Conservation (phyloP, 2,888 invertebrate genomes). For the Muschampia plurimacula region DNA sequence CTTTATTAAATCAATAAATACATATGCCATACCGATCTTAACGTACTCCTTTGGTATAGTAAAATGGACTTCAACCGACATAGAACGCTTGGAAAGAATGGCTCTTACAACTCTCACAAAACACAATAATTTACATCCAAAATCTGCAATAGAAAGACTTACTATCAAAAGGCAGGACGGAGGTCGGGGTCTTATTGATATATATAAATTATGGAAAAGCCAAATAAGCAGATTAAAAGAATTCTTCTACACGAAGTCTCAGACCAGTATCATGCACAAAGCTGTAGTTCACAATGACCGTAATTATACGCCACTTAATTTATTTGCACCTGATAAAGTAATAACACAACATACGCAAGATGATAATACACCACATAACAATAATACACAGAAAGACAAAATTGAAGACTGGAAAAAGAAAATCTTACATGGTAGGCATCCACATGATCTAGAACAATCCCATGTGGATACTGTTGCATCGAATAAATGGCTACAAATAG, state of each 20-base stretch:
- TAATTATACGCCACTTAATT: slow-evolving; percentile 35
- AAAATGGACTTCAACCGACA: slow-evolving; percentile 35
- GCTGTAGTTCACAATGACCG: slow-evolving; percentile 22
- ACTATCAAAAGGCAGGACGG: slow-evolving; percentile 35
- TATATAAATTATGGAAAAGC: slow-evolving; percentile 22
- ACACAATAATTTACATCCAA: slow-evolving; percentile 36
- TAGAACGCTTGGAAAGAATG: slow-evolving; percentile 33
- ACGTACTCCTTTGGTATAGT: slow-evolving; percentile 39
- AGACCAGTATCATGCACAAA: slow-evolving; percentile 22
- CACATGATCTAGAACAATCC: slow-evolving; percentile 40
- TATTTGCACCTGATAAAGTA: not conserved
- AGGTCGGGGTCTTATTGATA: slow-evolving; percentile 31
- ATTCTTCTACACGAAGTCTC: slow-evolving; percentile 29
- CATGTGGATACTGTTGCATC: slow-evolving; percentile 40
- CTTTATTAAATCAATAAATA: slow-evolving; percentile 35
- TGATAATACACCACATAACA: not conserved
- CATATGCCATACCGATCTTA: slow-evolving; percentile 31
- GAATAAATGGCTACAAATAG: slow-evolving; percentile 38
- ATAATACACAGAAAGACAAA: not conserved
- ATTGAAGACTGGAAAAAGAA: slow-evolving; percentile 22
- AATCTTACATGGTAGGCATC: slow-evolving; percentile 38
- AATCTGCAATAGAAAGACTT: slow-evolving; percentile 40
- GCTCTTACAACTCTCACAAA: slow-evolving; percentile 37
- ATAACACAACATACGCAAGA: not conserved
- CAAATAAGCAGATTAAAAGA: slow-evolving; percentile 21